phyloP scores from a whole-genome alignment of 2,113 vertebrate species.

The Ceuthmochares aereus region DNA sequence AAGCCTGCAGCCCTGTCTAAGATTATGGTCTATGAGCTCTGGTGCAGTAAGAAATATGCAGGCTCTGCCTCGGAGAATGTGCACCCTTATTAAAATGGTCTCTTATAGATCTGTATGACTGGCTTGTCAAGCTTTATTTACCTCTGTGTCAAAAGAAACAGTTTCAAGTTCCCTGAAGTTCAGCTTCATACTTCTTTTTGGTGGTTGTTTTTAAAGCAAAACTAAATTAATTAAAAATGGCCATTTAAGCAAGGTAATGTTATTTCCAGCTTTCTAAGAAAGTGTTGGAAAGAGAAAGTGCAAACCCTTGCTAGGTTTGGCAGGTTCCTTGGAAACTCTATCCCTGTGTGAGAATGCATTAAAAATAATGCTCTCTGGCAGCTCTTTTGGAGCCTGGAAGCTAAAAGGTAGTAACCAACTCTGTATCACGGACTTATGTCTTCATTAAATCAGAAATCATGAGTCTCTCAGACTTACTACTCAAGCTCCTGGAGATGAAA shows the following conservation, averaged over 20 bases:
- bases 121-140: neutral
- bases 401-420: slow-evolving; percentile 18
- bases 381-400: slow-evolving; percentile 31
- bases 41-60: neutral
- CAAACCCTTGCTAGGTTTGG: slow-evolving; percentile 34
- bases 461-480: neutral
- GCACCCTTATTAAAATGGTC: neutral
- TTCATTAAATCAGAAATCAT: slow-evolving; percentile 10
- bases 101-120: neutral
- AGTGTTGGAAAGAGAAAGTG: neutral
- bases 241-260: slow-evolving; percentile 1
- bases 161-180: neutral
- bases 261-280: slow-evolving; percentile 61
- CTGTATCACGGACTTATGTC: neutral
- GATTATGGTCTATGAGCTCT: neutral
- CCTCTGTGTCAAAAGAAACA: neutral
- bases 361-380: slow-evolving; percentile 47
- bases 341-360: neutral
- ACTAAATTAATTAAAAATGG: neutral
- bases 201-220: neutral
- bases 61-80: neutral
- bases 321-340: slow-evolving; percentile 45
- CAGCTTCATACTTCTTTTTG: neutral
- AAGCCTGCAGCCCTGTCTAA: neutral
- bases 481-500: neutral